phyloP scores from a whole-genome alignment of 2,888 invertebrate genomes.

The Hypena proboscidalis region DNA sequence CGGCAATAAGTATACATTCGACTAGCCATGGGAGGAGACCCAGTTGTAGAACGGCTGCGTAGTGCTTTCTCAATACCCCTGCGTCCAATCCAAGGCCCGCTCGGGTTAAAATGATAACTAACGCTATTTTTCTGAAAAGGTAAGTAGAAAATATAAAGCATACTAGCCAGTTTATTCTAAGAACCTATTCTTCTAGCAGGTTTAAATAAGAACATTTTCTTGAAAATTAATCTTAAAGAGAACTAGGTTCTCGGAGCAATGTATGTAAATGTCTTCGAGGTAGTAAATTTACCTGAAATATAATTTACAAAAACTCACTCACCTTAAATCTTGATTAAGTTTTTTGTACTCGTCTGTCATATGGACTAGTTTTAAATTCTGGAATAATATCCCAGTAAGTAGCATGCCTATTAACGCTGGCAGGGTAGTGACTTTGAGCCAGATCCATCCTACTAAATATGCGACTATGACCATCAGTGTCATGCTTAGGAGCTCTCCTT shows the following conservation, averaged over 20 bases:
- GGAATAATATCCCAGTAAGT: slow-evolving; percentile 88
- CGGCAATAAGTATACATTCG: slow-evolving; percentile 88
- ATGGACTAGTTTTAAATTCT: slow-evolving; percentile 87
- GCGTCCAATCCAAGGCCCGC: slow-evolving; percentile 95
- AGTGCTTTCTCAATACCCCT: slow-evolving; percentile 88
- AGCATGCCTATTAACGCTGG: slow-evolving; percentile 92
- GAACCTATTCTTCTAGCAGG: too few species aligned
- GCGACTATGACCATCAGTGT: slow-evolving; percentile 88
- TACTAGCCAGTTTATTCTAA: too few species aligned
- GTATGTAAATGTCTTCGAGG: too few species aligned
- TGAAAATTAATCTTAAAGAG: too few species aligned
- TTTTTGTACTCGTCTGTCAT: slow-evolving; percentile 86
- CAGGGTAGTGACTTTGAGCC: slow-evolving; percentile 88
- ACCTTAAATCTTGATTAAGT: slow-evolving; percentile 87
- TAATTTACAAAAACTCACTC: too few species aligned
- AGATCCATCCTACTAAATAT: slow-evolving; percentile 89
- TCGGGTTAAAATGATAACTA: slow-evolving; percentile 92
- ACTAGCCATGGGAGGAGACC: slow-evolving; percentile 91
- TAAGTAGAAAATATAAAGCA: too few species aligned
- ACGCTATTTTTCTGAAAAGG: slow-evolving; percentile 89
- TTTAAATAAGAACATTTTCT: too few species aligned
- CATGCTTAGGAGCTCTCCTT: slow-evolving; percentile 88
- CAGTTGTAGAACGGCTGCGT: slow-evolving; percentile 89
- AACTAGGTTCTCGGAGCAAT: too few species aligned
- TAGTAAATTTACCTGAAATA: too few species aligned